phyloP scores from a whole-genome alignment of 2,888 invertebrate species.

The Tipula lateralis region DNA sequence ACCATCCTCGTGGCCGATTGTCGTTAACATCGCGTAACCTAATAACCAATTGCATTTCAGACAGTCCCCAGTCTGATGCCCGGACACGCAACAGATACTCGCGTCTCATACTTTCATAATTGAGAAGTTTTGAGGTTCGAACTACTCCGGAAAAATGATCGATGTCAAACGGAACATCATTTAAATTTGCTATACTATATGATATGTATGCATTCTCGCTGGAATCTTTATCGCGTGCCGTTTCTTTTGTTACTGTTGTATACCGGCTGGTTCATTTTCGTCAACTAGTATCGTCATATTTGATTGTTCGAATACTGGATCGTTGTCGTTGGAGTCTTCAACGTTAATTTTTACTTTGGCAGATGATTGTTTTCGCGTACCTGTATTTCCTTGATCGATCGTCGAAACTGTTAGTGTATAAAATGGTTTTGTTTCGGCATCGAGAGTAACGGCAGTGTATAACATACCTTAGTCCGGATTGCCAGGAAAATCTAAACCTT shows the following conservation, averaged over 20 bases:
- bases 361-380: slow-evolving; percentile 78
- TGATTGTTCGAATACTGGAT: slow-evolving; percentile 75
- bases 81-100: slow-evolving; percentile 76
- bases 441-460: slow-evolving; percentile 73
- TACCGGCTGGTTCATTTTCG: slow-evolving; percentile 84
- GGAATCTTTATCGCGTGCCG: slow-evolving; percentile 82
- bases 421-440: slow-evolving; percentile 77
- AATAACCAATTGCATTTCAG: slow-evolving; percentile 79
- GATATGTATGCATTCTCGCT: slow-evolving; percentile 95
- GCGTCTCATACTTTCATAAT: slow-evolving; percentile 86
- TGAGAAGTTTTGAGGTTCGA: slow-evolving; percentile 75
- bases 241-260: slow-evolving; percentile 76
- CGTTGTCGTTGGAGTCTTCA: slow-evolving; percentile 90
- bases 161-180: slow-evolving; percentile 90
- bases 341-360: slow-evolving; percentile 87
- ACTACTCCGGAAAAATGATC: slow-evolving; percentile 90
- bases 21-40: slow-evolving; percentile 84
- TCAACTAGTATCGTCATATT: slow-evolving; percentile 68
- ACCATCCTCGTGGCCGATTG: slow-evolving; percentile 86
- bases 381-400: slow-evolving; percentile 79
- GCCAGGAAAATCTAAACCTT: slow-evolving; percentile 80
- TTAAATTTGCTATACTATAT: slow-evolving; percentile 85
- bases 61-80: slow-evolving; percentile 91
- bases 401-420: slow-evolving; percentile 87
- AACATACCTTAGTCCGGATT: slow-evolving; percentile 86